Base-by-base conservation (phyloP, 1,140 invertebrate genomes). In the Eueides isabella region DNA sequence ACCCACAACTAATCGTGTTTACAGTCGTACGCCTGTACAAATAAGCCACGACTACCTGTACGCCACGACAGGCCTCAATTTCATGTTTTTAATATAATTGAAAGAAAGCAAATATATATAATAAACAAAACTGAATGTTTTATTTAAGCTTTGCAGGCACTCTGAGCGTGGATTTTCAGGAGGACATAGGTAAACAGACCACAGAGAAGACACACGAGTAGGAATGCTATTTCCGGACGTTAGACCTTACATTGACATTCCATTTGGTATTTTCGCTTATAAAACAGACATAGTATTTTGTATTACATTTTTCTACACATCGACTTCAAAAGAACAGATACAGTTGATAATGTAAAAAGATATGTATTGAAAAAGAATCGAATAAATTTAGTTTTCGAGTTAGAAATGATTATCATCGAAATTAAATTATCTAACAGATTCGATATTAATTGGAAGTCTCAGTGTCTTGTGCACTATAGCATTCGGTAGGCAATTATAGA, bases 231-330 rank as follows among this genome's bases (percentile, higher is more conserved):
- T 30, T 41, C 66, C 33, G 41, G 48, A 29, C 28, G 44, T 19
- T 67, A 48, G 67, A 61, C 55, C 67, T 61, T 48, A 68, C 61
- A 68, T 68, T 68, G 67, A 68, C 67, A 68, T 68, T 68, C 67
- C 48, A 68, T 68, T 68, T 68, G 19, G 29, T 55, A 68, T 68
- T 61, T 44, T 68, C 29, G 14, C n/a, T 29, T 35, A 7, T 61
- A 68, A n/a, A 68, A 68, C 55, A 67, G 66, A 23, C n/a, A 55
- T 67, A 55, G n/a, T 30, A 55, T 55, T 55, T 55, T 26, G 19
- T 55, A 55, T 55, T 55, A 55, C n/a, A 23, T n/a, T 55, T 55
- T 55, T 55, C 44, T 7, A 23, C 19, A 11, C 16, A 16, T 14
- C 35, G 23, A 23, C 44, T 55, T 23, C 12, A 55, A 55, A 55